These are phyloP conservation scores for Ametastegia equiseti DNA, from an alignment of 2,888 invertebrate genomes.

Conservation along the genomic window DNA sequence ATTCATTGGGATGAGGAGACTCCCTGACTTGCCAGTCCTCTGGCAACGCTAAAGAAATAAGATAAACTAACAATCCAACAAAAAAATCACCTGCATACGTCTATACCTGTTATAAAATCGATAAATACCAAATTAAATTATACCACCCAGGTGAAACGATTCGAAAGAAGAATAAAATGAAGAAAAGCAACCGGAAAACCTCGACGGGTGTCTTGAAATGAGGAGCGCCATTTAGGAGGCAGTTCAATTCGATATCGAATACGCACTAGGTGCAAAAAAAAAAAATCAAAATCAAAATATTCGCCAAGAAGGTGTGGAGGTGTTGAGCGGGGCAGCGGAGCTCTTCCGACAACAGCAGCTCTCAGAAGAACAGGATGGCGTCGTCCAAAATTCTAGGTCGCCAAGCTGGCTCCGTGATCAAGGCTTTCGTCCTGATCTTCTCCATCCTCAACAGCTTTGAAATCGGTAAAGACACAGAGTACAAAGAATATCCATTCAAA, in stretches of 20 bases:
- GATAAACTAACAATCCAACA: neutral
- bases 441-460: neutral
- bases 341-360: conserved; percentile 21
- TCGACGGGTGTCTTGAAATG: conserved; percentile 13
- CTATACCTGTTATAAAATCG: neutral
- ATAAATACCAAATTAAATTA: neutral
- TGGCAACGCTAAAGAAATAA: neutral
- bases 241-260: conserved; percentile 2
- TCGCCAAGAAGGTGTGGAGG: neutral
- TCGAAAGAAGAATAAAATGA: conserved; percentile 22
- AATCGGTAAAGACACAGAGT: conserved; percentile 23
- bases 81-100: no score
- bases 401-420: conserved; percentile 1
- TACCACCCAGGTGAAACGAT: conserved; percentile 17
- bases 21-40: neutral
- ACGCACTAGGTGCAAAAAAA: neutral
- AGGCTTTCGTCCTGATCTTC: neutral
- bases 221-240: neutral
- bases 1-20: neutral
- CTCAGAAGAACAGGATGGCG: conserved; percentile 37
- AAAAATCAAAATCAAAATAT: no score
- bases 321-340: neutral
- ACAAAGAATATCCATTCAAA: neutral
- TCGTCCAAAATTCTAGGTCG: conserved; percentile 13
- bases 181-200: conserved; percentile 1